Base-by-base conservation (phyloP, 2,888 invertebrate species). In the Chromoteleia sp. region DNA sequence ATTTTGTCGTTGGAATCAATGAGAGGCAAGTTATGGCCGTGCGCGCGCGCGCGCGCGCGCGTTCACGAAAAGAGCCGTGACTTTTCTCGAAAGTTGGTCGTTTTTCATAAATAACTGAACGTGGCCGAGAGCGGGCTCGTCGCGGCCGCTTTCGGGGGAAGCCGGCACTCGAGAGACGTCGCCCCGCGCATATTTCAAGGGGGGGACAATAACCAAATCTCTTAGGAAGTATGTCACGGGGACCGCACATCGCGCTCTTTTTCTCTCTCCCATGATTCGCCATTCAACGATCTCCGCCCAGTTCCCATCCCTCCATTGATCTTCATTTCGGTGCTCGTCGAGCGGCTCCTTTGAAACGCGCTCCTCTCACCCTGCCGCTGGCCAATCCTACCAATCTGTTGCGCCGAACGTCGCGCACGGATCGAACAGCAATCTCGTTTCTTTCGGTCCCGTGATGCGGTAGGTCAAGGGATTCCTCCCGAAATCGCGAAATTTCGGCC, bases 251-350 rank as follows among this genome's bases (percentile, higher is more conserved):
- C 81, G 76, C 81, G 83, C 75, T 81, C 79, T 75, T 83, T 83
- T 74, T 75, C 79, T 68, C 80, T 78, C 73, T 79, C 74, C 73
- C 71, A 81, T 83, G 79, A 83, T 83, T 83, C 83, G 83, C 83
- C 81, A 83, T 83, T 83, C 81, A 83, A 83, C 83, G 83, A 81
- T 83, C 75, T 70, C 81, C 83, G 83, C 83, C 83, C 83, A 83
- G 78, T 78, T 78, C 83, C 83, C 83, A 83, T 83, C 81, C 78
- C 83, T 67, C 81, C 78, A 81, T 81, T 78, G 83, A 73, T 83
- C 79, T 76, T 83, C 83, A 79, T 73, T 78, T 73, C 65, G 67
- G 82, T 73, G 68, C 79, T 70, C 73, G 61, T 71, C 68, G 78
- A 75, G 83, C 83, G 83, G 83, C 83, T 78, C 83, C 83, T 83